phyloP scores from a whole-genome alignment of 1,140 invertebrate genomes.

The Drosophila funebris region DNA sequence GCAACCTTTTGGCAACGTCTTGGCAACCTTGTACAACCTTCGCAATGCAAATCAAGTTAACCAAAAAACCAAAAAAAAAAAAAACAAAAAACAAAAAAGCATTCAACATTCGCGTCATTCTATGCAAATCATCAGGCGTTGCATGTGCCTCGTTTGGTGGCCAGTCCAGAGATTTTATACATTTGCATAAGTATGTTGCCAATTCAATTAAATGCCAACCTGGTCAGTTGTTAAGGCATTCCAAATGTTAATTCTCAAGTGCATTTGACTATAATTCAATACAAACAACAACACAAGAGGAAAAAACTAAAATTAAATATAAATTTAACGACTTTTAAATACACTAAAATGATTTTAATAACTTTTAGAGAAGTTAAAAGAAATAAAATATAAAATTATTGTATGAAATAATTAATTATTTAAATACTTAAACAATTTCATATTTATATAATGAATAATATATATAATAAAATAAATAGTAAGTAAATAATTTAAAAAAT shows the following conservation, averaged over 20 bases:
- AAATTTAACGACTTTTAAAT: not conserved
- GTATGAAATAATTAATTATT: too few relatives aligned
- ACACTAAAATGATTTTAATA: not conserved
- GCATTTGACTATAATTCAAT: slow-evolving; percentile 57
- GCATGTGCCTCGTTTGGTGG: slow-evolving; percentile 56
- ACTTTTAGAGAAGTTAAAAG: not conserved
- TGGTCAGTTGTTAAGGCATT: slow-evolving; percentile 73
- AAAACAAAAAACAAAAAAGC: not conserved
- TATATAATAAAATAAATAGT: too few relatives aligned
- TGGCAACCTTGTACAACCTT: not conserved
- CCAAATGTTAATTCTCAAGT: slow-evolving; percentile 81
- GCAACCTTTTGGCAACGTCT: not conserved
- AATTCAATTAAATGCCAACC: slow-evolving; percentile 76
- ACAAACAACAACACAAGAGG: not conserved
- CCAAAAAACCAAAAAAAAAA: slow-evolving; percentile 19
- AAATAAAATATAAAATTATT: not conserved
- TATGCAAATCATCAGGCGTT: slow-evolving; percentile 62
- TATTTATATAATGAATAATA: too few relatives aligned
- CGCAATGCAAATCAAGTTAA: slow-evolving; percentile 61
- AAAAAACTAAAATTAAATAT: not conserved
- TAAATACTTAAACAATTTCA: too few relatives aligned
- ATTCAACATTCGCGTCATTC: slow-evolving; percentile 46
- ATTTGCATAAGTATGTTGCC: slow-evolving; percentile 80
- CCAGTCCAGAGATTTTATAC: slow-evolving; percentile 6
- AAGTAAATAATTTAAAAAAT: not conserved